Base-by-base conservation (phyloP, 2,797 vertebrate species). In the Bufotes viridis region DNA sequence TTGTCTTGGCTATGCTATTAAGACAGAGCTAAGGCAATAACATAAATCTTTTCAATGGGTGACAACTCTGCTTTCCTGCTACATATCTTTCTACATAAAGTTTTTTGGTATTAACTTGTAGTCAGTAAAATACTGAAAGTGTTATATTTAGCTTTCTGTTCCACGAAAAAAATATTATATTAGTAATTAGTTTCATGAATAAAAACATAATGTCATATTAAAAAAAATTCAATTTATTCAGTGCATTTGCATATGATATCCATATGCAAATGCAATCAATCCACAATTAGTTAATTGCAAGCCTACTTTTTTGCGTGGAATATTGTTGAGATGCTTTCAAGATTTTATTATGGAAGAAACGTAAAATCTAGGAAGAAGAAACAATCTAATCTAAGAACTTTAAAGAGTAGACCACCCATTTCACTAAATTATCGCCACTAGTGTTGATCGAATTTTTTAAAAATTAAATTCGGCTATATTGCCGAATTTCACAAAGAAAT, bases 251-350 rank as follows among this genome's bases (percentile, higher is more conserved):
- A 34, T 20, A 55, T 93, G 92, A 92, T 91, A 93, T 83, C 55
- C 75, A 90, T 92, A 90, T 58, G 89, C 91, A 94, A 93, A 93
- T 90, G 91, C 91, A 94, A 94, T 93, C 92, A 93, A 78, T 90
- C 55, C 87, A 82, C 90, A 94, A 94, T 95, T 95, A 94, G 74
- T 63, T 90, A 91, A 94, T 94, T 94, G 93, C 91, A 86, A 80
- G 86, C 2, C 90, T 93, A 86, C 85, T 72, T 86, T 9, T 34
- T 86, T 85, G 72, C 78, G 82, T 11, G 8, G 65, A 61, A 70
- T 0, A 87, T 85, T 86, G 58, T 58, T 26, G 34, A 86, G 79
- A 60, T 86, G 60, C 58, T 10, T 81, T 34, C 0, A n/a, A n/a
- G 29, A 11, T 51, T 75, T 51, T 22, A 49, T 13, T 12, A 22